Conservation (phyloP, 2,113 vertebrate genomes). For the Setophaga petechia region DNA sequence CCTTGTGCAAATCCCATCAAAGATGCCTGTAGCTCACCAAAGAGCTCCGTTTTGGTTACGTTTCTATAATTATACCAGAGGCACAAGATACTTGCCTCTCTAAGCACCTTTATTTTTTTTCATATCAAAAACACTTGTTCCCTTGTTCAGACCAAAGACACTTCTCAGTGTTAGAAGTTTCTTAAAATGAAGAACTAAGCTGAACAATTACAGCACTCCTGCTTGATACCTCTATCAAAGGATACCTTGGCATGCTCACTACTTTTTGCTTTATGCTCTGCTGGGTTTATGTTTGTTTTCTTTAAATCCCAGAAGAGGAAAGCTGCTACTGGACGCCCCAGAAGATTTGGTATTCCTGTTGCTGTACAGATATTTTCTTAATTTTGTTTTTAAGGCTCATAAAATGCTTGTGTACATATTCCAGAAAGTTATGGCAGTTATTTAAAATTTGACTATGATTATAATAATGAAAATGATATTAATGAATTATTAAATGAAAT, state of each 20-base stretch:
- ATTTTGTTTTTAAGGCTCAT: background rate
- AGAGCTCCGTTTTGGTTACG: background rate
- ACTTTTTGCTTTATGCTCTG: background rate
- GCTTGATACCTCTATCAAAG: background rate
- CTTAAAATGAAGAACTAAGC: background rate
- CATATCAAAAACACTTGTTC: background rate
- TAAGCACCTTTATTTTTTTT: background rate
- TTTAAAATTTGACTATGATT: background rate
- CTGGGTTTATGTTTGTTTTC: background rate
- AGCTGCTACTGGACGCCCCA: background rate
- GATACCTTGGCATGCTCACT: accelerated
- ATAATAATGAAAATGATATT: background rate
- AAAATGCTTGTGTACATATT: background rate
- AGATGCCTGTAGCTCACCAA: background rate
- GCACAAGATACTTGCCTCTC: background rate
- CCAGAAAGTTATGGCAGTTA: background rate
- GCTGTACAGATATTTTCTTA: background rate
- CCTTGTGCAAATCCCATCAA: background rate
- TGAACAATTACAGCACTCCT: background rate
- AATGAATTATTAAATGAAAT: background rate
- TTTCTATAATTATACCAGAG: background rate
- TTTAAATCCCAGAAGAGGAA: background rate
- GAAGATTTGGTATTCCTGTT: background rate
- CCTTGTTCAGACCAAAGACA: conserved; percentile 31
- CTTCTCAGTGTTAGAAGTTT: background rate